A percentile compares a stretch with the other conserved stretches of the same genome.
These are phyloP conservation scores for Esperia sulphurella DNA, from an alignment of 2,888 invertebrate genomes.

Conservation along the genomic window DNA sequence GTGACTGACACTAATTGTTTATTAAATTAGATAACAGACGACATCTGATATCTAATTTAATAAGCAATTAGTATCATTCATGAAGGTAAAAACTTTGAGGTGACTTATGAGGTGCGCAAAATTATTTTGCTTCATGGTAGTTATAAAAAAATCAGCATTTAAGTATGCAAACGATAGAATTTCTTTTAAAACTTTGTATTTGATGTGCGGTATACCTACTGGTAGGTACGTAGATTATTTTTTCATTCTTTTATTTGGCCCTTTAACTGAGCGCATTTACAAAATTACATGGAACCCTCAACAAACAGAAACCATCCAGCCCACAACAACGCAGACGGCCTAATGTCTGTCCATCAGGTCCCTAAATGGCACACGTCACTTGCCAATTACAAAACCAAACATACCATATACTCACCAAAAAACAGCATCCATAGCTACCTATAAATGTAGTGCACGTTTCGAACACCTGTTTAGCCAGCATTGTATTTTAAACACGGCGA, in stretches of 20 bases:
- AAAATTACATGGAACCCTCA: conserved; percentile 63
- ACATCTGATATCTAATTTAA: no score
- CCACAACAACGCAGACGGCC: conserved; percentile 68
- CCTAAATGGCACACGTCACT: conserved; percentile 74
- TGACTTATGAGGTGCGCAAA: no score
- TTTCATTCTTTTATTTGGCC: conserved; percentile 41
- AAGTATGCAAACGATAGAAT: no score
- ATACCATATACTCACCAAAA: conserved; percentile 12
- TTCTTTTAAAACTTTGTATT: no score
- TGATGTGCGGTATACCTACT: no score
- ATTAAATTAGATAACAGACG: no score
- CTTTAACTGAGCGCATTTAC: conserved; percentile 59
- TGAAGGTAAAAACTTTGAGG: no score
- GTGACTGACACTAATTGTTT: no score
- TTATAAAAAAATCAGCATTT: no score
- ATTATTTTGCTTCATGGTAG: no score
- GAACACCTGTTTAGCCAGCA: conserved; percentile 15
- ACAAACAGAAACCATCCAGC: conserved; percentile 61
- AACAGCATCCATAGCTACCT: conserved; percentile 29
- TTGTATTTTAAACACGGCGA: conserved; percentile 27
- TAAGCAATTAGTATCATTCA: no score
- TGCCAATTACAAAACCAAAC: conserved; percentile 49
- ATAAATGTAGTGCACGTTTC: neutral
- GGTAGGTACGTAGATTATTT: neutral
- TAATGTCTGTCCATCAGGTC: conserved; percentile 74